These are phyloP conservation scores for Mastomys coucha DNA, from an alignment of 2,113 vertebrate species.

Conservation along the genomic window DNA sequence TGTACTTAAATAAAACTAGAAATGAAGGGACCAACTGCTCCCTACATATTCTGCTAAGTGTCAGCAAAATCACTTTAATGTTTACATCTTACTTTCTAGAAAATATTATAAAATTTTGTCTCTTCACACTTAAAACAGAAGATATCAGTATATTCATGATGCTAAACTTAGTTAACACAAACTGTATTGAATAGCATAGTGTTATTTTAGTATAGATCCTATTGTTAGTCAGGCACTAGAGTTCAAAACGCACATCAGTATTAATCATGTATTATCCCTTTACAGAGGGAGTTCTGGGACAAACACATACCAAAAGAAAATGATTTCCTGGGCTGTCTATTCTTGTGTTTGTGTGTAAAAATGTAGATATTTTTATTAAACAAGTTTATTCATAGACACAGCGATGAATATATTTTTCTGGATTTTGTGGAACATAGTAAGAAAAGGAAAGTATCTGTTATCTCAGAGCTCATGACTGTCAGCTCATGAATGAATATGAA, in stretches of 20 bases:
- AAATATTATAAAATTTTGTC: neutral
- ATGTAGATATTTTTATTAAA: neutral
- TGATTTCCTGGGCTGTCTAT: neutral
- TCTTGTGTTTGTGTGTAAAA: neutral
- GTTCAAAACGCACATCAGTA: neutral
- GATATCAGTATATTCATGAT: neutral
- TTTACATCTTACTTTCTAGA: neutral
- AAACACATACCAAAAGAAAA: neutral
- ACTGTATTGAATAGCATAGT: neutral
- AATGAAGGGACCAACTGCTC: neutral
- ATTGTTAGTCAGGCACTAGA: neutral
- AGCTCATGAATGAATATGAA: neutral
- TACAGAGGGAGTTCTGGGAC: neutral
- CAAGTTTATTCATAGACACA: neutral
- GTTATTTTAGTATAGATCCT: neutral
- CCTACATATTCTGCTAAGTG: neutral
- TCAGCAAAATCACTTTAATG: neutral
- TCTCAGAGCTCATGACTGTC: too few relatives aligned
- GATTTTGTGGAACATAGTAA: neutral
- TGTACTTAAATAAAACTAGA: neutral
- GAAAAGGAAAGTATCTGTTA: neutral
- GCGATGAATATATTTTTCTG: neutral
- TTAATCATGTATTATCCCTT: neutral
- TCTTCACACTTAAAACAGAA: neutral
- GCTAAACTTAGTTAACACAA: neutral